Conservation (phyloP, 2,888 invertebrate species). For the Galerucella calmariensis region DNA sequence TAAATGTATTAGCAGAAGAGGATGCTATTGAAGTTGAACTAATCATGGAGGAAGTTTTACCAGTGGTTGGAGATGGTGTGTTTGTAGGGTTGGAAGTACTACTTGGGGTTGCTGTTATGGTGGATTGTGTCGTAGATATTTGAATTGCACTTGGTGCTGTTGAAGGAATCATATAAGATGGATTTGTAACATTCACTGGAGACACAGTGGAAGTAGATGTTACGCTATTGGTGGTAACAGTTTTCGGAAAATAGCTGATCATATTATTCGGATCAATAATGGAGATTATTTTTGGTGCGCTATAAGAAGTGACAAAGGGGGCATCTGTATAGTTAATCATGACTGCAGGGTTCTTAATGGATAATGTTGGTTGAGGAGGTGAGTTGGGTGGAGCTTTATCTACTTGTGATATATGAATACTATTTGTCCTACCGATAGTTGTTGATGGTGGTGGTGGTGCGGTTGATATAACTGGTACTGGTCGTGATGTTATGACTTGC, state of each 20-base stretch:
- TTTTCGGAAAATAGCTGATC: not conserved
- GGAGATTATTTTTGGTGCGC: not conserved
- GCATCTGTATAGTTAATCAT: not conserved
- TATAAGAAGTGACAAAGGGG: not conserved
- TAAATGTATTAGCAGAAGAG: not conserved
- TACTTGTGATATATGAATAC: constrained; percentile 15
- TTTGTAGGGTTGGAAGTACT: not conserved
- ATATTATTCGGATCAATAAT: constrained; percentile 8
- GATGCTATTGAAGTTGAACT: not conserved
- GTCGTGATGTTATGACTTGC: not conserved
- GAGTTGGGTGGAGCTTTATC: not conserved
- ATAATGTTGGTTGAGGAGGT: not conserved
- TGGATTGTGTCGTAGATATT: not conserved
- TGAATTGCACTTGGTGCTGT: not conserved
- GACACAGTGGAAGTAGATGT: not conserved
- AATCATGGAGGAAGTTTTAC: not conserved
- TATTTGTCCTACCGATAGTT: constrained; percentile 25
- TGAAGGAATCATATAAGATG: not conserved
- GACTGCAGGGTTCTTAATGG: constrained; percentile 5
- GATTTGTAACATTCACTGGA: not conserved
- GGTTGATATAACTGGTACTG: not conserved
- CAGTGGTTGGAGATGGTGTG: not conserved
- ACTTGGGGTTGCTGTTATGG: not conserved
- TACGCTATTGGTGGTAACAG: not conserved
- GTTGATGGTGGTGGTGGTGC: not conserved